Evolutionary conservation across 2,888 invertebrate species (phyloP).

Genomic region (Hemistola chrysoprasaria): DNA sequence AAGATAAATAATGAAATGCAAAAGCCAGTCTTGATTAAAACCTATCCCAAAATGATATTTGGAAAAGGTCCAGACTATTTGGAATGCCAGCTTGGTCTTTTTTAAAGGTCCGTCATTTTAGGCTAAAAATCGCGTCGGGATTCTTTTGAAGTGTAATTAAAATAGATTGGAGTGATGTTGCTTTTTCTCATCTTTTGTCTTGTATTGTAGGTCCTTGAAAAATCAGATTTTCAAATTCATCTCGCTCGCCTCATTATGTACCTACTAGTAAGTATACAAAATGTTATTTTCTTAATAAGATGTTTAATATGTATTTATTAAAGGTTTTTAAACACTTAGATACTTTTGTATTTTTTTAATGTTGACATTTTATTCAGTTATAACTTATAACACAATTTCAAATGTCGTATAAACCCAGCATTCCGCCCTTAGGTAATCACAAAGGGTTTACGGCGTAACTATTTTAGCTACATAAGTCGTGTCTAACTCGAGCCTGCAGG

Average conservation of each 20-base stretch:
- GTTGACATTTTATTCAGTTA: background rate
- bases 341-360: no score
- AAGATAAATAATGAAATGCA: no score
- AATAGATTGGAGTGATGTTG: background rate
- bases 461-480: conserved; percentile 19
- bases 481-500: conserved; percentile 17
- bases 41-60: background rate
- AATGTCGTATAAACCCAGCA: background rate
- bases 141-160: conserved; percentile 2
- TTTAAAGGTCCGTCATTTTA: background rate
- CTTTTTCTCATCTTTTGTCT: no score
- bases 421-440: conserved; percentile 7
- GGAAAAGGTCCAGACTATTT: conserved; percentile 1
- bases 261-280: no score
- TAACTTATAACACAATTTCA: conserved; percentile 1
- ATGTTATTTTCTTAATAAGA: no score
- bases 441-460: conserved; percentile 10
- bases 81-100: conserved; percentile 1
- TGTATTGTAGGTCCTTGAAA: no score
- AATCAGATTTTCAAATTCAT: no score
- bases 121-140: background rate
- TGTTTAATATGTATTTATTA: no score
- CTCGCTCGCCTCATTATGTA: no score
- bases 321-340: no score
- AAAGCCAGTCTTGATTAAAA: conserved; percentile 1